Conservation (phyloP, 2,888 invertebrate genomes). For the Lamellibrachia satsuma region DNA sequence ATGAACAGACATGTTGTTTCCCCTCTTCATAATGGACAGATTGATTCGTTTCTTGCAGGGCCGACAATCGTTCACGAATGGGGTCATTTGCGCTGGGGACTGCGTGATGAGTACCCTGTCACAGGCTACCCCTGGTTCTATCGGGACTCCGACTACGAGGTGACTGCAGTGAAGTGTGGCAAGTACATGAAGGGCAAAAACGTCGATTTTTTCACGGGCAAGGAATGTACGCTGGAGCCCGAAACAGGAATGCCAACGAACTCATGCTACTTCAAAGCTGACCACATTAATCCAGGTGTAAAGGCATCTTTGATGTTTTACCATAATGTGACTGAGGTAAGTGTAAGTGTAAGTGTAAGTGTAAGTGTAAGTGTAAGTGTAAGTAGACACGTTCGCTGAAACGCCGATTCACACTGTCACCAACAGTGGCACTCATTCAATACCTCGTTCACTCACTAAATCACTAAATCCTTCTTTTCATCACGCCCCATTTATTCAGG, state of each 20-base stretch:
- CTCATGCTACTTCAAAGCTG: neutral
- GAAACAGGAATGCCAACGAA: neutral
- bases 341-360: neutral
- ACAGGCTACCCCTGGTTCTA: neutral
- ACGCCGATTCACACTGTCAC: neutral
- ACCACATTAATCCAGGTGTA: neutral
- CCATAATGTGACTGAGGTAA: neutral
- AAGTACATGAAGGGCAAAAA: neutral
- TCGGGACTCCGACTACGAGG: neutral
- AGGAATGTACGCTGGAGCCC: neutral
- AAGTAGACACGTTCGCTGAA: too few species aligned
- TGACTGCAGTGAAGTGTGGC: neutral
- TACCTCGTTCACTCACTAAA: neutral
- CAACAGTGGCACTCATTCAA: neutral
- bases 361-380: neutral
- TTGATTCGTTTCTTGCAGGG: neutral
- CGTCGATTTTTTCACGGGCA: neutral
- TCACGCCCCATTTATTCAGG: neutral
- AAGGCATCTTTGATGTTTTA: neutral
- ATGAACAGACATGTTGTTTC: neutral
- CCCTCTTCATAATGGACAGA: neutral
- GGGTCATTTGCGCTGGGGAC: neutral
- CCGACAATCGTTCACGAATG: neutral
- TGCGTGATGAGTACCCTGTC: neutral
- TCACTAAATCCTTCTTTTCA: neutral